Base-by-base conservation (phyloP, 2,113 vertebrate genomes). In the Picathartes gymnocephalus region DNA sequence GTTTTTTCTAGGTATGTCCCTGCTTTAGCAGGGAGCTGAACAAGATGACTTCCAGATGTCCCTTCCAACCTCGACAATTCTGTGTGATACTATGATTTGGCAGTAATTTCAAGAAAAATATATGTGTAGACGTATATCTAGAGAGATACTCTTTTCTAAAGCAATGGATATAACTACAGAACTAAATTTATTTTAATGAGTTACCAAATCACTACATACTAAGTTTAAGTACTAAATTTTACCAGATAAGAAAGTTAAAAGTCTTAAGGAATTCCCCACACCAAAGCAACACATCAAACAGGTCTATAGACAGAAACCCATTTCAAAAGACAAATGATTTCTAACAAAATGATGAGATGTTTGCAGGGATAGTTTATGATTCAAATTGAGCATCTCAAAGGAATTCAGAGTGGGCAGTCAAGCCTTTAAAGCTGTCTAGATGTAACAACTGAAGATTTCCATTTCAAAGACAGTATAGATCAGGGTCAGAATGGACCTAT, bases 321-420 rank as follows among this genome's bases (percentile, higher is more conserved):
- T 96, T 86, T 94, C 72, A 61, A 58, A 81, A 94, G 50, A 94
- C 79, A 90, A 31, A 33, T 57, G 45, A 82, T 12, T 2, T 68
- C 77, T 83, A 84, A 86, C 33, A 47, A 86, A 81, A 90, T 60
- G 66, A 90, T 53, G 68, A 91, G 58, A 66, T 66, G 54, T 89
- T 96, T 82, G 28, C 33, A 90, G 47, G 77, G 76, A 69, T 70
- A 54, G 69, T 73, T 96, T 94, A 80, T 68, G 50, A 90, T 95
- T 91, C 76, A 94, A 93, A 87, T 94, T 88, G 96, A 96, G 37
- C 37, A 92, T 94, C 96, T 88, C 72, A 85, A 95, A 89, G 65
- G 74, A 96, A 92, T 92, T 81, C 60, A 60, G 24, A 85, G 16
- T 66, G 42, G 69, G 31, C 73, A 93, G 81, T 77, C 65, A 87